phyloP scores from a whole-genome alignment of 2,113 vertebrate genomes.

The Erpornis zantholeuca region DNA sequence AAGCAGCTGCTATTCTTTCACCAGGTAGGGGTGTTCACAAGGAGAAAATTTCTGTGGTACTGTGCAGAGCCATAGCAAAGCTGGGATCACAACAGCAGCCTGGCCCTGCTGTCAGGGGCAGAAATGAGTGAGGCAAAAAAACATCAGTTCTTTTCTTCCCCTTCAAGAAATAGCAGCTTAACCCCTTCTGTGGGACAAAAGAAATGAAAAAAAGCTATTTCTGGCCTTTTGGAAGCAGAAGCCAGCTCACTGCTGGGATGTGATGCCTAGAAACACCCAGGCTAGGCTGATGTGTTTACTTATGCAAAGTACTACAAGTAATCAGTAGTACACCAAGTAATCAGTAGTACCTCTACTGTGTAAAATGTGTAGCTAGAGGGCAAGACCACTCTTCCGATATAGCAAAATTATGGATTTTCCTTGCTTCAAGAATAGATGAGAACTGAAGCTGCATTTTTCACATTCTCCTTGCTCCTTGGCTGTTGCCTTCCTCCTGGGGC shows the following conservation, averaged over 20 bases:
- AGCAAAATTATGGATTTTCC: neutral
- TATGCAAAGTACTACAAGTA: neutral
- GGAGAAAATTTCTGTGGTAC: neutral
- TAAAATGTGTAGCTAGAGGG: neutral
- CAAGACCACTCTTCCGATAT: neutral
- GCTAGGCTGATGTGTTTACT: neutral
- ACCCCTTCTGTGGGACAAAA: neutral
- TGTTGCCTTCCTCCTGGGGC: neutral
- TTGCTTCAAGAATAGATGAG: neutral
- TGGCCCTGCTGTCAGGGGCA: neutral
- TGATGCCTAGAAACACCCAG: neutral
- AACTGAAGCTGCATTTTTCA: neutral
- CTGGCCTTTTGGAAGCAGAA: neutral
- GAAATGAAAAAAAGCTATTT: neutral
- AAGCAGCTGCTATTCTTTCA: neutral
- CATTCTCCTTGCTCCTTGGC: neutral
- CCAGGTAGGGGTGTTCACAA: neutral
- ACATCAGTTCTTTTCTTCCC: neutral
- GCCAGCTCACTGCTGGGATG: neutral
- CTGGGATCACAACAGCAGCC: neutral
- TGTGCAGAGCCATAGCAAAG: neutral
- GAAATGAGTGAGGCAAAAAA: neutral
- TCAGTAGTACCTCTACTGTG: neutral
- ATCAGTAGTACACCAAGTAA: too few species aligned
- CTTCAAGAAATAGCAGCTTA: neutral